phyloP scores from a whole-genome alignment of 35 echinoderm and acorn worm species.

The Amphiura filiformis region DNA sequence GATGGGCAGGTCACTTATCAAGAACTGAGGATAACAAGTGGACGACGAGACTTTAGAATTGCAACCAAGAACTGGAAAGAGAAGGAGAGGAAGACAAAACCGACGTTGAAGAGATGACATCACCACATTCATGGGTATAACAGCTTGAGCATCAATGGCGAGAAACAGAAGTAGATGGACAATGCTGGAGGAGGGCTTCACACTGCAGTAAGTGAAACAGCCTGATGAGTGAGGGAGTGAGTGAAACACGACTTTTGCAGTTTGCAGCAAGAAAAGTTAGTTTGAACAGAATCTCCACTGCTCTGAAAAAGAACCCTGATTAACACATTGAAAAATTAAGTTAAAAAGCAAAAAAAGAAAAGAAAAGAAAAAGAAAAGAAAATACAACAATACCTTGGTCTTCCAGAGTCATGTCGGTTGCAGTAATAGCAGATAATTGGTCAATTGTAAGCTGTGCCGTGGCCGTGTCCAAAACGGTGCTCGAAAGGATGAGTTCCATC shows the following conservation, averaged over 20 bases:
- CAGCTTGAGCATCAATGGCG: background rate
- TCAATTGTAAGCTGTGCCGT: conserved; percentile 45
- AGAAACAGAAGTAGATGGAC: background rate
- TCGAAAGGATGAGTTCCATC: conserved; percentile 9
- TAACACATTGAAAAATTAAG: too few species aligned
- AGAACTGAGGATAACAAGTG: too few species aligned
- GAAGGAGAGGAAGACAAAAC: background rate
- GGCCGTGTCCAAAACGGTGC: conserved; percentile 32
- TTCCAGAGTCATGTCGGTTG: conserved; percentile 21
- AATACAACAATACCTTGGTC: conserved; percentile 57
- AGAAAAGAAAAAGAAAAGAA: too few species aligned
- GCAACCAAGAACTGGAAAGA: too few species aligned
- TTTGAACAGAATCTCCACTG: too few species aligned
- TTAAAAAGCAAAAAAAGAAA: too few species aligned
- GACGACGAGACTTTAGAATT: too few species aligned
- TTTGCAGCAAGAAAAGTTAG: too few species aligned
- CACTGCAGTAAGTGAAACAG: conserved; percentile 1
- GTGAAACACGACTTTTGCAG: background rate
- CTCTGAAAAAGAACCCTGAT: too few species aligned
- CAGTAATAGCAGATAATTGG: conserved; percentile 25
- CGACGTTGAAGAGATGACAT: conserved; percentile 5
- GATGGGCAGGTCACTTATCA: too few species aligned
- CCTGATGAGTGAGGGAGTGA: background rate
- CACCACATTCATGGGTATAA: background rate
- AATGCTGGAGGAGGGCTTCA: background rate